Percentiles rank a stretch among this genome's conserved stretches.
phyloP scores from a whole-genome alignment of 1,140 invertebrate species.

The Drosophila kikkawai region DNA sequence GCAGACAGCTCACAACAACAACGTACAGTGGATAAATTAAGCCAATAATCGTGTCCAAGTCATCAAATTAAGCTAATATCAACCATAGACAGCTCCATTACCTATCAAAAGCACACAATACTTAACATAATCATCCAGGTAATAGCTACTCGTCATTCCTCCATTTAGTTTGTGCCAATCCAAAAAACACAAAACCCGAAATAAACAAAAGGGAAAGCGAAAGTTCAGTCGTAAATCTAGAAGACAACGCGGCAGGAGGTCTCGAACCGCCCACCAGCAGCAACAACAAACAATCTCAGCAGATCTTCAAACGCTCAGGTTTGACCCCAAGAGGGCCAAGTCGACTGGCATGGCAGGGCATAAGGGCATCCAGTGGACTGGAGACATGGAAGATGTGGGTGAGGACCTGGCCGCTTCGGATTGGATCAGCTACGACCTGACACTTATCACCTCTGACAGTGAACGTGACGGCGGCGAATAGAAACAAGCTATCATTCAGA shows the following conservation, averaged over 20 bases:
- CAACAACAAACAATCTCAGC: slow-evolving; percentile 30
- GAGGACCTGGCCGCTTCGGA: slow-evolving; percentile 47
- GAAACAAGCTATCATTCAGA: neutral
- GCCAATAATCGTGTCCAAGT: neutral
- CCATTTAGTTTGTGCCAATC: slow-evolving; percentile 16
- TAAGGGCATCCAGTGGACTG: slow-evolving; percentile 6
- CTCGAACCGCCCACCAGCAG: slow-evolving; percentile 30
- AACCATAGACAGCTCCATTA: neutral
- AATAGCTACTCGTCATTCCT: neutral
- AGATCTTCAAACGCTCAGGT: slow-evolving; percentile 52
- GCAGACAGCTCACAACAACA: neutral
- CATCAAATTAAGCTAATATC: neutral
- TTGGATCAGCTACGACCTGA: slow-evolving; percentile 36
- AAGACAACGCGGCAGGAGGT: slow-evolving; percentile 62
- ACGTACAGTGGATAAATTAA: no score
- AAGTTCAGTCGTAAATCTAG: slow-evolving; percentile 53
- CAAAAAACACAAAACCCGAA: slow-evolving; percentile 26
- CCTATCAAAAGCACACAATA: neutral
- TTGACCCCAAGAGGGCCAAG: slow-evolving; percentile 60
- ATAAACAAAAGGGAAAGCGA: slow-evolving; percentile 74
- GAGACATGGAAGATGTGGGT: slow-evolving; percentile 34
- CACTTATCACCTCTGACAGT: slow-evolving; percentile 67
- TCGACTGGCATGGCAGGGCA: slow-evolving; percentile 25
- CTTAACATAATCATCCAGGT: neutral
- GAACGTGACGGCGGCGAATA: slow-evolving; percentile 58